A percentile compares a stretch with the other conserved stretches of the same genome.
These are phyloP conservation scores for Recurvirostra avosetta DNA, from an alignment of 2,113 vertebrate species.

Conservation along the genomic window DNA sequence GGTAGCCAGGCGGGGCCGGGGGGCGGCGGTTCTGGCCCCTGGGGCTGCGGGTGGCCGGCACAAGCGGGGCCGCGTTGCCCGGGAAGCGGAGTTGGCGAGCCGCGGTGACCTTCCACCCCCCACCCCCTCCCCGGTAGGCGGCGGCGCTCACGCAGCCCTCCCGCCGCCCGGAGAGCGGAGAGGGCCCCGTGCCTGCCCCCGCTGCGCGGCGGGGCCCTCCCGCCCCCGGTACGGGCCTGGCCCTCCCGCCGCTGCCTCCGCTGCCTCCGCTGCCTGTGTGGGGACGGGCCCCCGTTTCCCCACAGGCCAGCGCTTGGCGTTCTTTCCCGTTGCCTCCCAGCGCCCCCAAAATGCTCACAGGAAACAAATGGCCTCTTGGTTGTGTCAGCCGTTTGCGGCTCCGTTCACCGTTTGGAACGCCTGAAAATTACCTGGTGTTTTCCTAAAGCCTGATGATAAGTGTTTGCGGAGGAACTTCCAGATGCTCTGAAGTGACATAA, in stretches of 20 bases:
- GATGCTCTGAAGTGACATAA: neutral
- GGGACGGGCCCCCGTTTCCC: accelerated
- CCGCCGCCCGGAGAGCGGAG: neutral
- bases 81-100: neutral
- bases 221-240: too few species aligned
- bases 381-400: neutral
- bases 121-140: too few species aligned
- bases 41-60: neutral
- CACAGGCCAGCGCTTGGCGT: neutral
- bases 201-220: neutral
- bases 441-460: neutral
- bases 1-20: neutral
- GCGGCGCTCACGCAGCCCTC: too few species aligned
- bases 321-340: neutral
- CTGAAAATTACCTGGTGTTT: neutral
- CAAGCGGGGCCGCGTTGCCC: neutral
- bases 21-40: neutral
- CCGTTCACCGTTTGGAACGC: neutral
- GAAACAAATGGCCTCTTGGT: neutral
- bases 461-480: neutral
- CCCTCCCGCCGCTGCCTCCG: neutral
- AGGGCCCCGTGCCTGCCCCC: too few species aligned
- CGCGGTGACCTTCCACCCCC: neutral
- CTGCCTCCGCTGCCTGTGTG: too few species aligned
- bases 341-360: accelerated